Base-by-base conservation (phyloP, 2,888 invertebrate species). In the Bombylius discolor region DNA sequence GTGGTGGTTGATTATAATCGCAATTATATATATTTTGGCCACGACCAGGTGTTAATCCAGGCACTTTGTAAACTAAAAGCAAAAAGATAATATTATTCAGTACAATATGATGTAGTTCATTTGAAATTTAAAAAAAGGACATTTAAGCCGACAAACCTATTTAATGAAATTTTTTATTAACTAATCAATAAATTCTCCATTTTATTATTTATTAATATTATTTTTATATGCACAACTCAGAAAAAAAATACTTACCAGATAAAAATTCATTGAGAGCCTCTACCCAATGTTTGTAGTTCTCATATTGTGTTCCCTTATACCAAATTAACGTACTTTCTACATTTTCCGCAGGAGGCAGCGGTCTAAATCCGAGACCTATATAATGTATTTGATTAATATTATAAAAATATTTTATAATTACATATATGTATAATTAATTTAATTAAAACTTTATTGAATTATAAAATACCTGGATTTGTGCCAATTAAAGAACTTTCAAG, bases 281-380 rank as follows among this genome's bases (percentile, higher is more conserved):
- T 32, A 83, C 84, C 92, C 93, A 93, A 67, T 83, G 82, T 61
- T 82, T 78, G 68, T 85, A 89, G 68, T 88, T 88, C 51, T 81
- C 81, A 56, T 79, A 79, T 59, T 87, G 84, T 14, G 88, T 87
- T 47, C 88, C 89, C 70, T 86, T 87, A 77, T 94, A 96, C 88
- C 94, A 91, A 72, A 99, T 93, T 62, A 99, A 80, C 44, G 96
- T 95, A 70, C 95, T 96, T 65, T 93, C 91, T 48, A 92, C 87
- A 70, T 95, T 92, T 46, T 81, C 81, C 56, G 81, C 79, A 48
- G 88, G 84, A 8, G 97, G 92, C 80, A 89, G 83, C 8, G 99
- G 98, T 62, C 97, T 81, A 76, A 95, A 98, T 60, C 97, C 97
- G 56, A 98, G 79, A 53, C 96, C 74, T 74, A 32, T n/a, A n/a